Evolutionary conservation across 2,888 invertebrate genomes (phyloP), one percentile per base, ranked within the genome.

Genomic region (Pterostichus niger): DNA sequence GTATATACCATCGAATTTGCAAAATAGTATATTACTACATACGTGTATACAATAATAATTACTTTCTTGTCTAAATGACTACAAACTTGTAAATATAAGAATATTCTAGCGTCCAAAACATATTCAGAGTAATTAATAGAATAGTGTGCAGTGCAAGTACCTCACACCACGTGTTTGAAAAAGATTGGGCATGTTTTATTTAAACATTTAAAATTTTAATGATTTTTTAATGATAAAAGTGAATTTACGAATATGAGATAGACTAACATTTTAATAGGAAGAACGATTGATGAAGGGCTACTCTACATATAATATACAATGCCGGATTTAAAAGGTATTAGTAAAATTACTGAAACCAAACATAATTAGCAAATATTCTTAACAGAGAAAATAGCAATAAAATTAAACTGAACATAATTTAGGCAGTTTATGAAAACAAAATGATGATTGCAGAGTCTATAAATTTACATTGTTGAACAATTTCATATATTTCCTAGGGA

Each of bases 201-300:
- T 2, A 24, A n/a, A n/a, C n/a, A n/a, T 2, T 24, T 3, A 6
- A 40, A 40, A 3, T 40, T 40, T 40, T 24, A 3, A 24, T 24
- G 24, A 40, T 3, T 7, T 40, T 3, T 40, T 6, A 9, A 40
- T 40, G 6, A 40, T 24, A 9, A 9, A 17, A 40, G 13, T 13
- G 44, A 71, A 71, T 15, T 71, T 71, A 71, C 68, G 44, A 71
- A 71, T 44, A 71, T 71, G 68, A 71, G 68, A 44, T 40, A 71
- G 13, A 71, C 68, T 71, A 44, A 10, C 17, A 61, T 40, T 40
- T 7, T 2, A 54, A n/a, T n/a, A n/a, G n/a, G n/a, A n/a, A n/a
- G n/a, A n/a, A n/a, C n/a, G n/a, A n/a, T n/a, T n/a, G n/a, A n/a
- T n/a, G n/a, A n/a, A n/a, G n/a, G n/a, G n/a, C n/a, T n/a, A n/a